Evolutionary conservation across 2,888 invertebrate genomes (phyloP), one percentile per base, ranked within the genome.

Genomic region (Anodontia alba): DNA sequence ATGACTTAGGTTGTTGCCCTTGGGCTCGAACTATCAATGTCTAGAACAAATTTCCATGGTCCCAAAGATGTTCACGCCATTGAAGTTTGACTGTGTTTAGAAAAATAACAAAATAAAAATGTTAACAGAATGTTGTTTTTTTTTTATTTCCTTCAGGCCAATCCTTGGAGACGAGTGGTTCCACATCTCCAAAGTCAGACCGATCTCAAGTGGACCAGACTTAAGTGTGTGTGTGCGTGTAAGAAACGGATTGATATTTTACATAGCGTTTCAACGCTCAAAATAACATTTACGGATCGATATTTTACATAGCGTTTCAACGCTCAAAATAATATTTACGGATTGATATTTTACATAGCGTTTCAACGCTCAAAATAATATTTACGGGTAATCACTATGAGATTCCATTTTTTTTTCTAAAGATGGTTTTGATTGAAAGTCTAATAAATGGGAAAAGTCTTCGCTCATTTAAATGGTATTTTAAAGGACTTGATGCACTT

Each of bases 111-210:
- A 42, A 42, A 8, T 42, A 42, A 42, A 42, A 42, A 10, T 42
- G 15, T 42, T 42, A 38, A 8, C 12, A 8, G 38, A 38, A 38
- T 38, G 26, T 26, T 23, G 8, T 26, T 23, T 0, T 77, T 23
- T 71, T 7, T 62, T 81, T 80, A 31, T 78, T n/a, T n/a, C n/a
- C n/a, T n/a, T n/a, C n/a, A 85, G 85, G 77, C 1, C 42, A 68
- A 20, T 85, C 85, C 23, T 70, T 76, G 43, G 78, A 73, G 29
- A 80, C 80, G 10, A 85, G 85, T 62, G 76, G 80, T 42, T 75
- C 82, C 7, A 70, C 75, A n/a, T 80, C 85, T 26, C 82, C 82
- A 42, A 82, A 71, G 62, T 83, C 85, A 23, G 80, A 80, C 23
- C 73, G 71, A 68, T 80, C 85, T 8, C 49, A 76, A 57, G 57